These are phyloP conservation scores for Mola mola DNA, from an alignment of 2,113 vertebrate species.

Conservation along the genomic window DNA sequence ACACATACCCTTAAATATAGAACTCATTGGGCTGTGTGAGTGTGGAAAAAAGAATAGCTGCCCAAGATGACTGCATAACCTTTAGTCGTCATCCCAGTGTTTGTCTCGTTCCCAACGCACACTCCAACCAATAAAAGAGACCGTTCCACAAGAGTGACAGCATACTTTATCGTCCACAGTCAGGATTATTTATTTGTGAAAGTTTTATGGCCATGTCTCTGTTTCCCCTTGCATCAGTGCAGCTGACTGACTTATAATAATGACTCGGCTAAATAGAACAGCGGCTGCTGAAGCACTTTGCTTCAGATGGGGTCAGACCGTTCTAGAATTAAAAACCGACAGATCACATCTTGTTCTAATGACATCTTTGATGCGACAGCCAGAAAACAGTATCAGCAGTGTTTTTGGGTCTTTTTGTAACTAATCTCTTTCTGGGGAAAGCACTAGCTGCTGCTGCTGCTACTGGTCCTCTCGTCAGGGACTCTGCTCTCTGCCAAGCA, in stretches of 20 bases:
- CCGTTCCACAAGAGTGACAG: slow-evolving; percentile 17
- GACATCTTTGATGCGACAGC: slow-evolving; percentile 52
- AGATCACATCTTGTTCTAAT: slow-evolving; percentile 67
- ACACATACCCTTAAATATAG: too few species aligned
- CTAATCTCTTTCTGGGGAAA: slow-evolving; percentile 62
- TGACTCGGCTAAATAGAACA: slow-evolving; percentile 47
- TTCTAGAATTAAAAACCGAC: slow-evolving; percentile 61
- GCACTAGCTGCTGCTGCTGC: slow-evolving; percentile 38
- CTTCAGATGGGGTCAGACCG: slow-evolving; percentile 42
- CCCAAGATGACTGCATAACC: slow-evolving; percentile 28
- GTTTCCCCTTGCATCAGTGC: slow-evolving; percentile 3
- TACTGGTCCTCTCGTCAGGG: slow-evolving; percentile 14
- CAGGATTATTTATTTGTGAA: slow-evolving; percentile 27
- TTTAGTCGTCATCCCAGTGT: slow-evolving; percentile 35
- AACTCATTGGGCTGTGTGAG: too few species aligned
- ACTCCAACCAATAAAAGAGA: slow-evolving; percentile 14
- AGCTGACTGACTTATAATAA: slow-evolving; percentile 35
- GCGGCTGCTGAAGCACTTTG: slow-evolving; percentile 50
- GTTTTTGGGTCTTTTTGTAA: slow-evolving; percentile 16
- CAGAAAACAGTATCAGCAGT: slow-evolving; percentile 49
- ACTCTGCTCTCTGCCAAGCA: slow-evolving; percentile 61
- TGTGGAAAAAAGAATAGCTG: slow-evolving; percentile 35
- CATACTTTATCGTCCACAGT: slow-evolving; percentile 2
- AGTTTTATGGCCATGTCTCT: slow-evolving; percentile 13
- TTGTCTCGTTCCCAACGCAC: background rate